These are phyloP conservation scores for Chromis chromis DNA, from an alignment of 2,797 vertebrate species.

Conservation along the genomic window DNA sequence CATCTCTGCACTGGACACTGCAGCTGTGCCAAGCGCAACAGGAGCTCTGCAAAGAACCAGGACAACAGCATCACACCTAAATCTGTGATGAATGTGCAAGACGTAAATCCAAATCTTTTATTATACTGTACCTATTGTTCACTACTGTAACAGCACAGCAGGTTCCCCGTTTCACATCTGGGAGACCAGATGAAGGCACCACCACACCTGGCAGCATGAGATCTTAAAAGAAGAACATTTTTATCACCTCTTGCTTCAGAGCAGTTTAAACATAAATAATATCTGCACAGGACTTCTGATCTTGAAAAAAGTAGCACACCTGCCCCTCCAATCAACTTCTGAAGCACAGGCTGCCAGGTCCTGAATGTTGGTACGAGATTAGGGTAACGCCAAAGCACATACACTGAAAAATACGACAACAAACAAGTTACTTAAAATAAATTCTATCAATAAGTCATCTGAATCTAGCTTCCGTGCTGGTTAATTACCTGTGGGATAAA, in stretches of 20 bases:
- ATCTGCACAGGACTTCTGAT: neutral
- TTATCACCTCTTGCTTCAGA: neutral
- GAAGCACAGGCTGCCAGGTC: slow-evolving; percentile 93
- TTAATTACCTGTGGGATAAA: slow-evolving; percentile 94
- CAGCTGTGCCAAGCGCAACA: slow-evolving; percentile 90
- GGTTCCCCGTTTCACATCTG: slow-evolving; percentile 86
- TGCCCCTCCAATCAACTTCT: slow-evolving; percentile 94
- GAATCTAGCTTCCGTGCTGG: neutral
- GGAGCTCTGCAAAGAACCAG: slow-evolving; percentile 87
- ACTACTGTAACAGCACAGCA: slow-evolving; percentile 90
- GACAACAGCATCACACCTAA: slow-evolving; percentile 5
- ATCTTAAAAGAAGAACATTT: slow-evolving; percentile 81
- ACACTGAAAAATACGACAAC: slow-evolving; percentile 84
- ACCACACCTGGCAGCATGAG: slow-evolving; percentile 97
- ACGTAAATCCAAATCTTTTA: neutral
- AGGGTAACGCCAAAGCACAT: slow-evolving; percentile 91
- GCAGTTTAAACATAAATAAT: neutral
- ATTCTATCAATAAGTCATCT: neutral
- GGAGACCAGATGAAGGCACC: slow-evolving; percentile 89
- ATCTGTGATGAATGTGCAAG: neutral
- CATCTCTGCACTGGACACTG: slow-evolving; percentile 90
- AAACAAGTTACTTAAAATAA: neutral
- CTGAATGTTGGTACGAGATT: slow-evolving; percentile 89
- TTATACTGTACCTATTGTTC: slow-evolving; percentile 86
- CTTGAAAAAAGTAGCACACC: slow-evolving; percentile 77